phyloP scores from a whole-genome alignment of 2,797 vertebrate species.

The Amazona finschi region DNA sequence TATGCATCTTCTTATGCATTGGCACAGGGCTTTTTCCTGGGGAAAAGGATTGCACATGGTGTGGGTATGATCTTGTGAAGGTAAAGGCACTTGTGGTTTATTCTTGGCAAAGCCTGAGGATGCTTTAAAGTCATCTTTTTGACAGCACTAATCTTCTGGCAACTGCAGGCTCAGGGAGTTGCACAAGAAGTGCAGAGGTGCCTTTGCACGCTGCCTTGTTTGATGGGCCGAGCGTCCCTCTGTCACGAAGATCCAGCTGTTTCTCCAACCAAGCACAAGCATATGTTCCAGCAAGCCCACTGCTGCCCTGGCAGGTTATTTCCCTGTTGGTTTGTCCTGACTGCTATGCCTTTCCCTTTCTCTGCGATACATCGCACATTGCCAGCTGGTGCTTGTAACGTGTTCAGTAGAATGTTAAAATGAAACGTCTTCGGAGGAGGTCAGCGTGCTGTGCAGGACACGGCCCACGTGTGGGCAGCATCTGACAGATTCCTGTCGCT shows the following conservation, averaged over 20 bases:
- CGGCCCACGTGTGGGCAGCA: conserved; percentile 2
- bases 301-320: background rate
- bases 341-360: fast-evolving
- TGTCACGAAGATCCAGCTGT: fast-evolving
- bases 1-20: background rate
- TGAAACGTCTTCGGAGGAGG: conserved; percentile 1
- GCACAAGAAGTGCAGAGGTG: fast-evolving
- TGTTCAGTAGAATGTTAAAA: conserved; percentile 4
- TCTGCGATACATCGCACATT: background rate
- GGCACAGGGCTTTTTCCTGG: background rate
- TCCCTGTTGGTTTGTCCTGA: background rate
- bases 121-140: background rate
- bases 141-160: background rate
- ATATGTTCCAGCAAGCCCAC: background rate
- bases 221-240: background rate
- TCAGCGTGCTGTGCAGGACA: background rate
- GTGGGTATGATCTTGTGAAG: background rate
- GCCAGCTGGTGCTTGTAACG: conserved; percentile 10
- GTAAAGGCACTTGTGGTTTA: background rate
- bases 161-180: background rate
- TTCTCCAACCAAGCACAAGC: background rate
- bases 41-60: background rate
- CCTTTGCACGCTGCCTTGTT: background rate
- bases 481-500: conserved; percentile 44
- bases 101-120: background rate